Evolutionary conservation across 2,113 vertebrate species (phyloP).

Genomic region (Mastomys coucha): DNA sequence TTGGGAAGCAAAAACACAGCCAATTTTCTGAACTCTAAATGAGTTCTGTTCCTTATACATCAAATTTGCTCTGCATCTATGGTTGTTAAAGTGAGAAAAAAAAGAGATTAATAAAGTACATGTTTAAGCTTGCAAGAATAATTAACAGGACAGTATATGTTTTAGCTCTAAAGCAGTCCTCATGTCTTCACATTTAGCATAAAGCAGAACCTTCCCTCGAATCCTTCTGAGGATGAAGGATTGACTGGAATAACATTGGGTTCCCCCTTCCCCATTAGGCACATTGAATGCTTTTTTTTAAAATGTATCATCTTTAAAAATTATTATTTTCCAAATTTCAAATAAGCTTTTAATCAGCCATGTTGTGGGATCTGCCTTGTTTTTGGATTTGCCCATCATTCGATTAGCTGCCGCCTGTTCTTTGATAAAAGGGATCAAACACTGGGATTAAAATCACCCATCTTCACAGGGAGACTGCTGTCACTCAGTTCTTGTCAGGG

Average conservation of each 20-base stretch:
- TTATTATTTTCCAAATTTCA: conserved; percentile 79
- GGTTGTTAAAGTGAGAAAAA: conserved; percentile 71
- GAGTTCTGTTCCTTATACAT: conserved; percentile 3
- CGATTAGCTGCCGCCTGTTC: conserved; percentile 76
- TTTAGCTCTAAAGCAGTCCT: conserved; percentile 66
- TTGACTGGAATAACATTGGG: conserved; percentile 73
- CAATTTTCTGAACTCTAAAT: conserved; percentile 43
- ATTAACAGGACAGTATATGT: conserved; percentile 62
- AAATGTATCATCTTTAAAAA: conserved; percentile 75
- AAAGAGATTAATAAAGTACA: conserved; percentile 74
- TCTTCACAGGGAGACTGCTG: conserved; percentile 51
- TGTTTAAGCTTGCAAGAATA: conserved; percentile 77
- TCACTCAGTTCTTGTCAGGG: conserved; percentile 58
- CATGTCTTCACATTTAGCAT: conserved; percentile 63
- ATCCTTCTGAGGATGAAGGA: conserved; percentile 75
- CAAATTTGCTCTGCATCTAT: conserved; percentile 64
- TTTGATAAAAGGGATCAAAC: conserved; percentile 74
- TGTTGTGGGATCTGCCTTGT: conserved; percentile 80
- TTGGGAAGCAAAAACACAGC: conserved; percentile 8
- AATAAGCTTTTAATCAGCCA: conserved; percentile 80
- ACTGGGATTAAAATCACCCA: conserved; percentile 72
- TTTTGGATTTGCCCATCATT: conserved; percentile 81
- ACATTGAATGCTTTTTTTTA: conserved; percentile 49
- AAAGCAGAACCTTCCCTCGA: conserved; percentile 71
- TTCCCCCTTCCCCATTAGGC: conserved; percentile 69